These are phyloP conservation scores for Trichonephila clavata DNA, from an alignment of 1,140 invertebrate genomes.

Conservation along the genomic window DNA sequence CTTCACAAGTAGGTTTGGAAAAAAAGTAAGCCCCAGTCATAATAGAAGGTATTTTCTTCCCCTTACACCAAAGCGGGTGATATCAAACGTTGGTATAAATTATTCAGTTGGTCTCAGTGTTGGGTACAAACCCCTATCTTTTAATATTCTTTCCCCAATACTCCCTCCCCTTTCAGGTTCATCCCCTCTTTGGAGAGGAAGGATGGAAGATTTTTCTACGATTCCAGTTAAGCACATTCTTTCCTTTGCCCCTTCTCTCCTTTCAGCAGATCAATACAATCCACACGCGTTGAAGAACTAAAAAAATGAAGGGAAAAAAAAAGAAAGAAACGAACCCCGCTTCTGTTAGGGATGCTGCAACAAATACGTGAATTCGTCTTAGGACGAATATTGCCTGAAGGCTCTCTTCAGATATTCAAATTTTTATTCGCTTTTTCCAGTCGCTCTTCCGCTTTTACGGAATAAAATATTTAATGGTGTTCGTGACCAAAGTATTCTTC, in stretches of 20 bases:
- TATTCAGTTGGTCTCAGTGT: neutral
- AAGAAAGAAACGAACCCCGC: neutral
- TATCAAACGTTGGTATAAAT: conserved; percentile 14
- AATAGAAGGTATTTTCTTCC: conserved; percentile 7
- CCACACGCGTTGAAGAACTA: conserved; percentile 30
- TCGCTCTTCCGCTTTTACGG: neutral
- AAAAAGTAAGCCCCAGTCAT: neutral
- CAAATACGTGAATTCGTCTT: conserved; percentile 31
- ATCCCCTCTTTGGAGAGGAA: neutral
- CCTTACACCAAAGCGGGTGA: conserved; percentile 8
- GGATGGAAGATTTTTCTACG: conserved; percentile 29
- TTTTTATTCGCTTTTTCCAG: conserved; percentile 19
- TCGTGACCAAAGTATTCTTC: neutral
- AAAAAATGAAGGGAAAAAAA: neutral
- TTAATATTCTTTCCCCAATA: neutral
- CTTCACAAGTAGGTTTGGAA: neutral
- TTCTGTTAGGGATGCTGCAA: conserved; percentile 20
- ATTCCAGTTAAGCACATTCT: conserved; percentile 30
- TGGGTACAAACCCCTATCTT: conserved; percentile 40
- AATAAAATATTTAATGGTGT: conserved; percentile 33
- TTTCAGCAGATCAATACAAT: conserved; percentile 38
- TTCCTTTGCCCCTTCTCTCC: conserved; percentile 18
- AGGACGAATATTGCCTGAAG: conserved; percentile 16
- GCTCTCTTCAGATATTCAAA: neutral
- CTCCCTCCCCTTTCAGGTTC: neutral